phyloP scores from a whole-genome alignment of 2,888 invertebrate genomes.

The Aspidiotus rigidus region DNA sequence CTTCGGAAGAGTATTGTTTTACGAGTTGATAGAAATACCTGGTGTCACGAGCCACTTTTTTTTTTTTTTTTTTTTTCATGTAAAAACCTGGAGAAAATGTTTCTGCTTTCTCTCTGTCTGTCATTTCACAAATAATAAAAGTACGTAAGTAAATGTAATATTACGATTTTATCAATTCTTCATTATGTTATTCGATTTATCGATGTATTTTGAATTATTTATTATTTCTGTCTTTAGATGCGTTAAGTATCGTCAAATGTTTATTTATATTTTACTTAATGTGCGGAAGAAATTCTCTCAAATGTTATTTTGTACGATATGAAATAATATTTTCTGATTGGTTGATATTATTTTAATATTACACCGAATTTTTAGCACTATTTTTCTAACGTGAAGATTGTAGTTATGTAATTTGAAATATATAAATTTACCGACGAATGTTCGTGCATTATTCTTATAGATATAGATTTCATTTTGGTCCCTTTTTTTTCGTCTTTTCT shows the following conservation, averaged over 20 bases:
- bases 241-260: background rate
- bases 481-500: too few species aligned
- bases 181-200: background rate
- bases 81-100: background rate
- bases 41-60: background rate
- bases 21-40: too few species aligned
- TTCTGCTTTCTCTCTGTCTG: background rate
- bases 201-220: background rate
- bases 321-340: background rate
- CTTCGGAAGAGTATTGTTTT: too few species aligned
- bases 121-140: background rate
- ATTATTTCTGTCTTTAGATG: background rate
- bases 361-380: background rate
- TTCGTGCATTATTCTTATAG: too few species aligned
- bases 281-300: background rate
- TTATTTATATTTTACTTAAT: slow-evolving; percentile 4
- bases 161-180: background rate
- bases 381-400: slow-evolving; percentile 1
- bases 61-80: background rate
- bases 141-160: background rate
- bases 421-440: background rate
- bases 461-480: too few species aligned
- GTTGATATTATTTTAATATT: slow-evolving; percentile 1
- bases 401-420: background rate
- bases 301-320: background rate